These are phyloP conservation scores for Machimus rusticus DNA, from an alignment of 2,888 invertebrate species.

Conservation along the genomic window DNA sequence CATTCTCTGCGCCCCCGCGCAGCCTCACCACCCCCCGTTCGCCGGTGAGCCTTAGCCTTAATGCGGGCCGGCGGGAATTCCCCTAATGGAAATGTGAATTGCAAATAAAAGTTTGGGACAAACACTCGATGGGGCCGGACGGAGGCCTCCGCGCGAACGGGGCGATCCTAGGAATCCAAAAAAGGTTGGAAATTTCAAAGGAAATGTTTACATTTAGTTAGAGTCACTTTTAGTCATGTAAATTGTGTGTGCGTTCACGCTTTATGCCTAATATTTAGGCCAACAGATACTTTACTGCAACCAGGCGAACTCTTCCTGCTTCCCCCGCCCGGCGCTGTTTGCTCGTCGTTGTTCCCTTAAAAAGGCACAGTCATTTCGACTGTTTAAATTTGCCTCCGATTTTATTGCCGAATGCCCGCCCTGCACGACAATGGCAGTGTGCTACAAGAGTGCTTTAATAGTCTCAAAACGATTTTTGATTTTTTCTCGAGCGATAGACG, in stretches of 20 bases:
- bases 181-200: slow-evolving; percentile 4
- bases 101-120: slow-evolving; percentile 12
- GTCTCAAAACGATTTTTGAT: not conserved
- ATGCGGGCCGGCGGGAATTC: slow-evolving; percentile 14
- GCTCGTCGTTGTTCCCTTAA: not conserved
- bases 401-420: not conserved
- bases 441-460: not conserved
- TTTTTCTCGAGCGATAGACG: not conserved
- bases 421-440: not conserved
- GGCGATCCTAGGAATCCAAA: not conserved
- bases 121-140: not conserved
- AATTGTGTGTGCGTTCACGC: not conserved
- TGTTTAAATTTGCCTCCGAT: not conserved
- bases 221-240: not conserved
- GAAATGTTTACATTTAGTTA: not conserved
- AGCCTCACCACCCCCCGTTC: not conserved
- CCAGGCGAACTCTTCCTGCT: not conserved
- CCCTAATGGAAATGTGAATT: slow-evolving; percentile 32
- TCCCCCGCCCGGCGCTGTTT: not conserved
- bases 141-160: not conserved
- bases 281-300: not conserved
- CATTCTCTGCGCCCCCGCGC: not conserved
- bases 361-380: not conserved
- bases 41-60: not conserved
- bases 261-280: slow-evolving; percentile 25